Percentiles rank a stretch among this genome's conserved stretches.
Conservation (phyloP, 1,140 invertebrate species). For the Lutraria rhynchaena region DNA sequence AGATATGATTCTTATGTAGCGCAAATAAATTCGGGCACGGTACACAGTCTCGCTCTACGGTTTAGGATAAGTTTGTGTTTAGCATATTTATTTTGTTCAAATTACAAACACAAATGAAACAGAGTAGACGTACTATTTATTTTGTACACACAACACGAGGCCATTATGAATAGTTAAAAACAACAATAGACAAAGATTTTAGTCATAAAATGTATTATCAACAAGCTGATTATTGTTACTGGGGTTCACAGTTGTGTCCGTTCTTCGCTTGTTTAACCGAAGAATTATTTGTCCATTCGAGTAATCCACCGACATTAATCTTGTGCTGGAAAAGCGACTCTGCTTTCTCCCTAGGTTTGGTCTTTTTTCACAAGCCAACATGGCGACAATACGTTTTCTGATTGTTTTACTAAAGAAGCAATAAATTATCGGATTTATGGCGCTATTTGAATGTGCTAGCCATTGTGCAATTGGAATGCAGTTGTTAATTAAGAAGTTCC, state of each 20-base stretch:
- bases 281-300: constrained; percentile 63
- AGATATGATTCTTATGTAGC: too few relatives aligned
- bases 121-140: too few relatives aligned
- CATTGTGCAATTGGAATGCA: constrained; percentile 94
- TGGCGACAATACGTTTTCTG: constrained; percentile 88
- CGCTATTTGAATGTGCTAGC: constrained; percentile 97
- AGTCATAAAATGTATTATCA: constrained; percentile 43
- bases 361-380: constrained; percentile 62
- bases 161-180: too few relatives aligned
- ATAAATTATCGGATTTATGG: constrained; percentile 98
- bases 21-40: too few relatives aligned
- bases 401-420: constrained; percentile 99
- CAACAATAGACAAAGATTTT: not conserved
- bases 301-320: constrained; percentile 65
- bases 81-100: too few relatives aligned
- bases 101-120: too few relatives aligned
- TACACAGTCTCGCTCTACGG: too few relatives aligned
- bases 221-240: not conserved
- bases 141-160: too few relatives aligned
- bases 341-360: constrained; percentile 22
- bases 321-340: constrained; percentile 62
- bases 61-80: too few relatives aligned
- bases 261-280: constrained; percentile 5
- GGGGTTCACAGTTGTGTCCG: not conserved
- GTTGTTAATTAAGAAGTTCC: constrained; percentile 9